A percentile compares a stretch with the other conserved stretches of the same genome.
These are phyloP conservation scores for Agapornis canus DNA, from an alignment of 2,797 vertebrate genomes.

Conservation along the genomic window DNA sequence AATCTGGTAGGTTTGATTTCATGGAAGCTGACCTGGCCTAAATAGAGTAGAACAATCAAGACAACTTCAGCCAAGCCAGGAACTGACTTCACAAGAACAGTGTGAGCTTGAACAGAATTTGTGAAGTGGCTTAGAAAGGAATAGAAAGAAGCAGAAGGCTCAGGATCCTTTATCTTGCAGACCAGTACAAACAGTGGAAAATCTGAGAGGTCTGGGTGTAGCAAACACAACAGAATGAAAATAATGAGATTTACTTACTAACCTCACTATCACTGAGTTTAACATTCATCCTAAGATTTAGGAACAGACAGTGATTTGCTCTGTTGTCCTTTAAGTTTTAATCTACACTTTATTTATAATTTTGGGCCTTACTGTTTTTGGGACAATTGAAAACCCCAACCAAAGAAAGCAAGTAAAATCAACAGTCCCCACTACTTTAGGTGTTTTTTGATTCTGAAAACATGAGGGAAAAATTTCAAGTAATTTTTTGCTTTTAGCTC, in stretches of 20 bases:
- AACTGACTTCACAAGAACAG: not conserved
- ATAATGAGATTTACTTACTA: not conserved
- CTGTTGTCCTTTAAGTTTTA: not conserved
- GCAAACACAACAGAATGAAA: not conserved
- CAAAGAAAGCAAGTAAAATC: not conserved
- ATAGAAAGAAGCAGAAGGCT: not conserved
- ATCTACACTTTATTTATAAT: not conserved
- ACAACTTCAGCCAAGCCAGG: not conserved
- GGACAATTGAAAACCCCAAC: not conserved
- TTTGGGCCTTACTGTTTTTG: not conserved
- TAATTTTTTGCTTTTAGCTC: not conserved
- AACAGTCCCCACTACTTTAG: not conserved
- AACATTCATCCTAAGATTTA: not conserved
- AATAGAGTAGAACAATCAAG: not conserved
- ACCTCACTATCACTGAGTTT: not conserved
- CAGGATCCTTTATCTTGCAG: not conserved
- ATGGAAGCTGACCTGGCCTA: not conserved
- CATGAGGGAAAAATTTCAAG: not conserved
- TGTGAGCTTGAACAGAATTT: not conserved
- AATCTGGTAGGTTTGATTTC: not conserved
- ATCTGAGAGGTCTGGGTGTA: not conserved
- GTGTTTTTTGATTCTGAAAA: not conserved
- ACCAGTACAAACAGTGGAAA: not conserved
- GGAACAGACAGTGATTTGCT: not conserved
- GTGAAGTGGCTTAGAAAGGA: not conserved